Percentiles rank a stretch among this genome's conserved stretches.
These are phyloP conservation scores for Palloptera scutellata DNA, from an alignment of 2,888 invertebrate species.

Conservation along the genomic window DNA sequence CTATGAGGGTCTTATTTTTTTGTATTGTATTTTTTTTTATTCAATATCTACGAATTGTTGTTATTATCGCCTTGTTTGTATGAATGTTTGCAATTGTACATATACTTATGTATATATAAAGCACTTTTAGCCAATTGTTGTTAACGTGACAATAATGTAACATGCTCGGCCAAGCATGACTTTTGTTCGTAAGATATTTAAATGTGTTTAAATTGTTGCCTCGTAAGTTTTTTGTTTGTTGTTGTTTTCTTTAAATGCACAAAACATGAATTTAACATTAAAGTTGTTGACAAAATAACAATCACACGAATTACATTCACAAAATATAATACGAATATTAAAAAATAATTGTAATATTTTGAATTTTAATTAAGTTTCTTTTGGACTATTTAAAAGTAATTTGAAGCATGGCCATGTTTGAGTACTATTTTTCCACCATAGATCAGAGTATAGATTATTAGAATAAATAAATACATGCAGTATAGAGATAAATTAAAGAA, in stretches of 20 bases:
- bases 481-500: too few relatives aligned
- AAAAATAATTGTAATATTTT: too few relatives aligned
- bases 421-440: too few relatives aligned
- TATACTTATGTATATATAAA: background rate
- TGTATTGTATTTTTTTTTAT: background rate
- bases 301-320: background rate
- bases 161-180: slow-evolving; percentile 37
- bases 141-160: slow-evolving; percentile 45
- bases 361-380: too few relatives aligned
- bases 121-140: slow-evolving; percentile 26
- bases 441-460: too few relatives aligned
- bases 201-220: slow-evolving; percentile 8
- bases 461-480: too few relatives aligned
- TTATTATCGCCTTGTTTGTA: background rate
- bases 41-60: background rate
- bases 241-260: background rate
- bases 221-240: background rate
- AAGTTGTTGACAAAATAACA: slow-evolving; percentile 3
- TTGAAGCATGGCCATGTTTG: too few relatives aligned
- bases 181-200: slow-evolving; percentile 1
- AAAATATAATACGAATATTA: background rate
- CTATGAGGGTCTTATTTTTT: slow-evolving; percentile 14
- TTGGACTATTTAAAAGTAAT: too few relatives aligned
- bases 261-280: slow-evolving; percentile 13
- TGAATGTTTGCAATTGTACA: background rate